Conservation (phyloP, 2,888 invertebrate species). For the Apamea monoglypha region DNA sequence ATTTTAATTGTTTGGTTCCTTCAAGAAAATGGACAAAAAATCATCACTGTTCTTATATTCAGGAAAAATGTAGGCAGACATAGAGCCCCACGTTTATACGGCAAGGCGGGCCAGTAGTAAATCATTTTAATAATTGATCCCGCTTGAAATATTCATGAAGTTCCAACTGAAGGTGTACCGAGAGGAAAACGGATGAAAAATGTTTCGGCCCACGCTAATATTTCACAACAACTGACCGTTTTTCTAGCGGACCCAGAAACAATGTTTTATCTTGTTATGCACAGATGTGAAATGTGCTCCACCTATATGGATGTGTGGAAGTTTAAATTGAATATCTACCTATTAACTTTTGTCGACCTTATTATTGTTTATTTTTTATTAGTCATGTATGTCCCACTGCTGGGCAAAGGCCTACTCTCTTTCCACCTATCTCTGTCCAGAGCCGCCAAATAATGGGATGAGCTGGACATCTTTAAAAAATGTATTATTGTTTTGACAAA, state of each 20-base stretch:
- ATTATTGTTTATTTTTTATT: background rate
- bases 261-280: conserved; percentile 64
- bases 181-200: conserved; percentile 86
- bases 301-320: background rate
- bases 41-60: conserved; percentile 67
- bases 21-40: conserved; percentile 65
- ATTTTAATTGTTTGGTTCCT: conserved; percentile 67
- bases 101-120: conserved; percentile 81
- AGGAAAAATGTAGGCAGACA: conserved; percentile 75
- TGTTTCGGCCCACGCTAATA: conserved; percentile 79
- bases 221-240: conserved; percentile 81
- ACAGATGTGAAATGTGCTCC: conserved; percentile 21
- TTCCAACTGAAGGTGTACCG: conserved; percentile 83
- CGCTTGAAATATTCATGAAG: conserved; percentile 88
- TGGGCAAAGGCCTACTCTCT: too few relatives aligned
- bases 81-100: conserved; percentile 76
- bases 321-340: conserved; percentile 16
- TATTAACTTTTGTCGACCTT: background rate
- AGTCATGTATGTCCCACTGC: too few relatives aligned
- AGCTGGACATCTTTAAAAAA: background rate
- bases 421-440: too few relatives aligned
- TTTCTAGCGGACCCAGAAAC: conserved; percentile 64
- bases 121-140: conserved; percentile 90
- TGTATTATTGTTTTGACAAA: background rate
- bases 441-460: too few relatives aligned